Conservation (phyloP, 2,797 vertebrate species). For the Sardinella longiceps region DNA sequence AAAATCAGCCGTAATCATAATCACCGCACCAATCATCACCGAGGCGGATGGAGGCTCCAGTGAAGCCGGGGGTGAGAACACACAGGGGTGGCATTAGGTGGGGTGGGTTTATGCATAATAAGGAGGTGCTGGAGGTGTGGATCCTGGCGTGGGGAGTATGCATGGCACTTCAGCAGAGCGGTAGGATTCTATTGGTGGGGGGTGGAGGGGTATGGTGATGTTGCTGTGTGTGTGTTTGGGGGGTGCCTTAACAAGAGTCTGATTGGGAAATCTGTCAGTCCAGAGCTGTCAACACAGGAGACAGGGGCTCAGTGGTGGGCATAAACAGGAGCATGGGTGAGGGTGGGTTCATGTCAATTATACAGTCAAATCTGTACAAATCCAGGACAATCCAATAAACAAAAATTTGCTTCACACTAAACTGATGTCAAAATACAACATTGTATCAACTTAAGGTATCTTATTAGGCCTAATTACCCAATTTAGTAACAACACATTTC, state of each 20-base stretch:
- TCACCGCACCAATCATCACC: constrained; percentile 56
- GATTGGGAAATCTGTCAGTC: constrained; percentile 61
- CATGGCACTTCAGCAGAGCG: not conserved
- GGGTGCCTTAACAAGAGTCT: constrained; percentile 56
- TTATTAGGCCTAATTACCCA: not conserved
- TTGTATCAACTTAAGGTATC: not conserved
- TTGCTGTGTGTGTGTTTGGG: not conserved
- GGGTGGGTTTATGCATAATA: constrained; percentile 56
- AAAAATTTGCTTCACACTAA: not conserved
- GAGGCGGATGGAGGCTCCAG: constrained; percentile 44
- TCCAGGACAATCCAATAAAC: not conserved
- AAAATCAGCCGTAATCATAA: constrained; percentile 71
- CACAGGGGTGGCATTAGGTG: constrained; percentile 39
- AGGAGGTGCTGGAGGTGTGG: constrained; percentile 50
- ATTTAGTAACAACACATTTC: not conserved
- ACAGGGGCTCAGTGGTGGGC: constrained; percentile 52
- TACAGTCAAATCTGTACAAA: not conserved
- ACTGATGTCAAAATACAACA: not conserved
- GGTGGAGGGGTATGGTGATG: not conserved
- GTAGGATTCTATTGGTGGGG: constrained; percentile 43
- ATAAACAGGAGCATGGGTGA: constrained; percentile 13
- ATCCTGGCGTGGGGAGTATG: not conserved
- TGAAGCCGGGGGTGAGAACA: not conserved
- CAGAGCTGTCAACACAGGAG: constrained; percentile 36
- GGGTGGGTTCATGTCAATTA: not conserved